Conservation (phyloP, 2,113 vertebrate species). For the Puffinus mauretanicus region DNA sequence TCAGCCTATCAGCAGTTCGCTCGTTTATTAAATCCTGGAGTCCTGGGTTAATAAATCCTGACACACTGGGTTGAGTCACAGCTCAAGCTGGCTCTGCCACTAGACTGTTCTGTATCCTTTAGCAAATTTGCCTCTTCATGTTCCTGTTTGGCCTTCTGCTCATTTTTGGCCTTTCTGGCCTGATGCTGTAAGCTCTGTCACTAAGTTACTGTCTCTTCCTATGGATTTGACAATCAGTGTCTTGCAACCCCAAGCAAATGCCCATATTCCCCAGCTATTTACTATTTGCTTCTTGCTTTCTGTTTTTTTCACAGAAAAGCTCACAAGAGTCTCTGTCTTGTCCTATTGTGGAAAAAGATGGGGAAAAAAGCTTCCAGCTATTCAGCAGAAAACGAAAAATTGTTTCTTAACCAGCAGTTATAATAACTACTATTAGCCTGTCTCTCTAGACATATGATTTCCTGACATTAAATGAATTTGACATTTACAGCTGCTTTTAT, state of each 20-base stretch:
- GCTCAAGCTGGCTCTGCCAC: not conserved
- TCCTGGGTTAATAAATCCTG: not conserved
- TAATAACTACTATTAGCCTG: not conserved
- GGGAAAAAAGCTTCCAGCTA: not conserved
- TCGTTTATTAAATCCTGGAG: not conserved
- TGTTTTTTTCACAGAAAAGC: not conserved
- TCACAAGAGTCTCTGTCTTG: not conserved
- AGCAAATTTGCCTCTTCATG: not conserved
- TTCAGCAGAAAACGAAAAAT: not conserved
- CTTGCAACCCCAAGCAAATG: not conserved
- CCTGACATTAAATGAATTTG: constrained; percentile 8
- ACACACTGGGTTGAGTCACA: not conserved
- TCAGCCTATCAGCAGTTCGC: not conserved
- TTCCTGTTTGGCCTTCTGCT: not conserved
- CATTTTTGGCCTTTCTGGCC: not conserved
- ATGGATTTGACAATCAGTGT: not conserved
- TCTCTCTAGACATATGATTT: not conserved
- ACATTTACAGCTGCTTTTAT: constrained; percentile 29
- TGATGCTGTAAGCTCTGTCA: not conserved
- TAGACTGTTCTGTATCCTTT: not conserved
- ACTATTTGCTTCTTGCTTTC: not conserved
- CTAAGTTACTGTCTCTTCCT: not conserved
- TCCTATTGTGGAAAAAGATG: not conserved
- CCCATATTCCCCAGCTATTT: not conserved
- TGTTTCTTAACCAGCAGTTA: not conserved